Base-by-base conservation (phyloP, 2,113 vertebrate genomes). In the Sitta europaea region DNA sequence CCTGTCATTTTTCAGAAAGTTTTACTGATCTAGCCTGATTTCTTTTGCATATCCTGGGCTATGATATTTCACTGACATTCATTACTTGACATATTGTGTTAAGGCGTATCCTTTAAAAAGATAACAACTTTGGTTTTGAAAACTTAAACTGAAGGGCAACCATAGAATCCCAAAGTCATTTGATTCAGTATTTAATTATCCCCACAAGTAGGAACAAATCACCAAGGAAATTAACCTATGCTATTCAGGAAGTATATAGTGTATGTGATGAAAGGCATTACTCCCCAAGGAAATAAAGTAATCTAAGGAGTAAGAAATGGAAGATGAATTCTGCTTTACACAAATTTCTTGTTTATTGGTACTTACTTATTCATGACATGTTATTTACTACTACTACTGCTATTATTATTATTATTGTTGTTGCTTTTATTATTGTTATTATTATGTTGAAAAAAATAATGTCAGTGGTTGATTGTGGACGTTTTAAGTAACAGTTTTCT, bases 191-290 rank as follows among this genome's bases (percentile, higher is more conserved):
- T 82, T 88, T 93, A 93, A 93, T 94, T 93, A 90, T 93, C 42
- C 66, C 58, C 75, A 77, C 15, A 91, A 73, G 47, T 40, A 70
- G 65, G n/a, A 93, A 73, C 27, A 91, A 95, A 71, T 74, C 76
- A 78, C 76, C 29, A 36, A 92, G 76, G 83, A 96, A 88, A 95
- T 96, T 70, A 82, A 93, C 91, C 59, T 67, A 16, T 66, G 36
- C 85, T 87, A 33, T 63, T 57, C 45, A 81, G 16, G 28, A 88
- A 81, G 18, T 92, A 72, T 48, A 9, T 71, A 74, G 86, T 88
- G 67, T 70, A 61, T 78, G 61, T 71, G 73, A 90, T 88, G 86
- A 92, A 94, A 88, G 23, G 6, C 86, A 66, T 83, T 77, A 40
- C 10, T 80, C 67, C 47, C 53, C 31, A 14, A 58, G 84, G 79